Evolutionary conservation across 2,113 vertebrate species (phyloP).

Genomic region (Paralichthys olivaceus): DNA sequence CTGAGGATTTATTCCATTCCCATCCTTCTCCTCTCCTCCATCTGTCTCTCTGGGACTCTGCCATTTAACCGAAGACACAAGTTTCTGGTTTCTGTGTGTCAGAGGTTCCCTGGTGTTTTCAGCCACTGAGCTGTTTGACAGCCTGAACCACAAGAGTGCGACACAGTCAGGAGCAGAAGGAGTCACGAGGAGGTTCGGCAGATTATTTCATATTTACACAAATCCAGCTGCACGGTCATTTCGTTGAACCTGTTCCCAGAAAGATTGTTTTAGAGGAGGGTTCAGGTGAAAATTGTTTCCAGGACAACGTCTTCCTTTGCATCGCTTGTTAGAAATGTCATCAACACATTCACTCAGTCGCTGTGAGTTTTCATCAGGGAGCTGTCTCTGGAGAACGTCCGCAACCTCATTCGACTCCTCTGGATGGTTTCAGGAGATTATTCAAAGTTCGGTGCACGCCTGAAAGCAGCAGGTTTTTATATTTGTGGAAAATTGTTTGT

Average conservation of each 20-base stretch:
- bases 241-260: neutral
- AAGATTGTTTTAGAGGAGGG: neutral
- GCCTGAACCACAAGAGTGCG: neutral
- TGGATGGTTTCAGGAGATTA: too few species aligned
- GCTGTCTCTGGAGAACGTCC: too few species aligned
- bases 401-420: too few species aligned
- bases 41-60: slow-evolving; percentile 55
- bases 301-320: too few species aligned
- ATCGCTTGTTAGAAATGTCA: too few species aligned
- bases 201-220: neutral
- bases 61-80: slow-evolving; percentile 29
- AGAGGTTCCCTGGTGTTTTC: neutral
- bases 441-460: too few species aligned
- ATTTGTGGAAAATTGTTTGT: too few species aligned
- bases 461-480: too few species aligned
- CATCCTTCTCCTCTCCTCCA: slow-evolving; percentile 27
- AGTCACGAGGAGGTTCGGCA: neutral
- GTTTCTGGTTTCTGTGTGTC: slow-evolving; percentile 13
- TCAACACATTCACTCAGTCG: too few species aligned
- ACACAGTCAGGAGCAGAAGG: neutral
- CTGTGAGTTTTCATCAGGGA: too few species aligned
- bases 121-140: neutral
- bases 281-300: neutral
- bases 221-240: neutral
- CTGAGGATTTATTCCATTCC: slow-evolving; percentile 39